phyloP scores from a whole-genome alignment of 2,113 vertebrate species.

The Pelobates fuscus region DNA sequence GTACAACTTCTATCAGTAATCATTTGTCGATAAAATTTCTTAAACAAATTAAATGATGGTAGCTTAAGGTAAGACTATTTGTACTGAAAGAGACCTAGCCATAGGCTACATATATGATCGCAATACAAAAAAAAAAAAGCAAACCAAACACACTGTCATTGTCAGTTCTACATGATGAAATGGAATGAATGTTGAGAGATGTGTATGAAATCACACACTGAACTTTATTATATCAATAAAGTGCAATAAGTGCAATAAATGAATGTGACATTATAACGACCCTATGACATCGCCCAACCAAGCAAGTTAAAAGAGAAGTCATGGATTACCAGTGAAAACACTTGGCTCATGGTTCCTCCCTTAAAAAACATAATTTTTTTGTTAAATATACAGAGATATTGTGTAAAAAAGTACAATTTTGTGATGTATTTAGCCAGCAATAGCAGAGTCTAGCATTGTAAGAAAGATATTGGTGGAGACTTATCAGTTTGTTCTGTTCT shows the following conservation, averaged over 20 bases:
- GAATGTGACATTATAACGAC: not conserved
- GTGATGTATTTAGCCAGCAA: too few species aligned
- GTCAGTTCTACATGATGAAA: slow-evolving; percentile 24
- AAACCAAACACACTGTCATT: slow-evolving; percentile 1
- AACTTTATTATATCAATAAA: slow-evolving; percentile 6
- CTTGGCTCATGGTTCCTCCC: not conserved
- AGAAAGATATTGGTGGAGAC: too few species aligned
- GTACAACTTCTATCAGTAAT: too few species aligned
- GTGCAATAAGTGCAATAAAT: slow-evolving; percentile 22
- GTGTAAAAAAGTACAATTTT: too few species aligned
- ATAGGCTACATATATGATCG: too few species aligned
- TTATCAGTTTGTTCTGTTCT: too few species aligned
- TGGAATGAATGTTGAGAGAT: not conserved
- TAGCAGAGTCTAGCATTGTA: too few species aligned
- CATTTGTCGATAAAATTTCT: too few species aligned
- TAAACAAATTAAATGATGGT: too few species aligned
- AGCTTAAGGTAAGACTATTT: not conserved
- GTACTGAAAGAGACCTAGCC: not conserved
- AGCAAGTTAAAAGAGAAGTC: slow-evolving; percentile 43
- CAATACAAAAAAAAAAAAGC: slow-evolving; percentile 8
- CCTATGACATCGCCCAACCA: slow-evolving; percentile 36
- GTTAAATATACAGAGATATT: too few species aligned
- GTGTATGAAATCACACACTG: slow-evolving; percentile 1
- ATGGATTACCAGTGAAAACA: not conserved
- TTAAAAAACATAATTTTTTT: too few species aligned